These are phyloP conservation scores for Amiota minor DNA, from an alignment of 2,888 invertebrate genomes.

Conservation along the genomic window DNA sequence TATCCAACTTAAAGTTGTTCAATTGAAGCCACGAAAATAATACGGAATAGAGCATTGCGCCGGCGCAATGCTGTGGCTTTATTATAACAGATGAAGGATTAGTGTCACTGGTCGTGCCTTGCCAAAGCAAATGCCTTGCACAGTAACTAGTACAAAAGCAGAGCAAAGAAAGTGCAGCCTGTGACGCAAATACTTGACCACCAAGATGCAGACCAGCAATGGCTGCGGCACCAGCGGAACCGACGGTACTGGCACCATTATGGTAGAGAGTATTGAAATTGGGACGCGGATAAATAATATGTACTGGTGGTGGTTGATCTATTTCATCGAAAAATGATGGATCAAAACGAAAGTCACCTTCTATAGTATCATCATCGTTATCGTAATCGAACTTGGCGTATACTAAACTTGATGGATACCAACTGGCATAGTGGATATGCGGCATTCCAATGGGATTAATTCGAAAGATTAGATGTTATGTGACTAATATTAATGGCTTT, in stretches of 20 bases:
- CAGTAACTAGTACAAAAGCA: constrained; percentile 20
- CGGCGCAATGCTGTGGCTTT: not conserved
- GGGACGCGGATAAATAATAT: constrained; percentile 81
- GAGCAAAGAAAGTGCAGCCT: constrained; percentile 13
- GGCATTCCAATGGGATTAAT: not conserved
- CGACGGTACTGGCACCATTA: constrained; percentile 30
- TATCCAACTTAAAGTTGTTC: constrained; percentile 31
- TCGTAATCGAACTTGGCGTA: constrained; percentile 75
- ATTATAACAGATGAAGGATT: constrained; percentile 7
- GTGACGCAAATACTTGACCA: constrained; percentile 15
- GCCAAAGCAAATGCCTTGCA: constrained; percentile 17
- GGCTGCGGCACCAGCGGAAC: constrained; percentile 26
- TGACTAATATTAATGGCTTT: not conserved
- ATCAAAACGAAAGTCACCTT: constrained; percentile 68
- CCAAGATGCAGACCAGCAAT: constrained; percentile 37
- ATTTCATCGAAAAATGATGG: constrained; percentile 78
- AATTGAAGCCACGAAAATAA: constrained; percentile 4
- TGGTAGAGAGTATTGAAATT: constrained; percentile 56
- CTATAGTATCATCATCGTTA: not conserved
- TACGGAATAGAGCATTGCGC: not conserved
- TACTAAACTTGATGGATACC: constrained; percentile 80
- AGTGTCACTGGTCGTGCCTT: not conserved
- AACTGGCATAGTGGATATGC: constrained; percentile 52
- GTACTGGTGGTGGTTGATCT: constrained; percentile 80
- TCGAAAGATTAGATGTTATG: too few species aligned